Base-by-base conservation (phyloP, 2,113 vertebrate genomes). In the Todiramphus chloris region DNA sequence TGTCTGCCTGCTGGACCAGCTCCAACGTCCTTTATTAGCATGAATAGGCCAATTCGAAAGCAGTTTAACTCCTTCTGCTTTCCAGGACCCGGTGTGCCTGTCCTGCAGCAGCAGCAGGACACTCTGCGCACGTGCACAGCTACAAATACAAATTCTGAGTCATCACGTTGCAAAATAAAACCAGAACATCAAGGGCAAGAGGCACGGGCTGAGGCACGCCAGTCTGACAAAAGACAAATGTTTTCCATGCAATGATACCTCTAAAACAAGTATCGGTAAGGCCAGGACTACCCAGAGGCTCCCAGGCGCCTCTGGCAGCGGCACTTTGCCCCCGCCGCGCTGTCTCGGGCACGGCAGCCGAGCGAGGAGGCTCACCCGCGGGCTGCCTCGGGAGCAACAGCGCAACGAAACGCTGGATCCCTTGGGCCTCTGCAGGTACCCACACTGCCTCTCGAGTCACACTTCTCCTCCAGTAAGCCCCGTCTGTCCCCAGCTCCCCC, bases 21-120 rank as follows among this genome's bases (percentile, higher is more conserved):
- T 96, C 92, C 96, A 96, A 94, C 68, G 74, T 50, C 93, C 93
- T 91, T 79, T 43, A 94, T 96, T 96, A 96, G 89, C 62, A 89
- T 15, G 48, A 89, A 83, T 3, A 89, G 83, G 44, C 69, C 81
- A 62, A 56, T 62, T 23, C 53, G 70, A 80, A 91, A 87, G 81
- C 41, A n/a, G 30, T 69, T 97, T 97, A 97, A 95, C 91, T 92
- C 96, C 91, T 96, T 94, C 28, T 0, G 55, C 63, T 80, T 58
- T 18, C 58, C 19, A 28, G 66, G 82, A 64, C 39, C 48, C 31
- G 16, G 79, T 4, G 4, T 0, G 1, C 0, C 1, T 13, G 35
- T 13, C 72, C 67, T 43, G 82, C 63, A 43, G 68, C 75, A 37
- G 81, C 86, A 78, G 69, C 43, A 31, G 19, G 30, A 62, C 8